Percentiles rank a stretch among this genome's conserved stretches.
Conservation (phyloP, 2,888 invertebrate genomes). For the Limulus polyphemus region DNA sequence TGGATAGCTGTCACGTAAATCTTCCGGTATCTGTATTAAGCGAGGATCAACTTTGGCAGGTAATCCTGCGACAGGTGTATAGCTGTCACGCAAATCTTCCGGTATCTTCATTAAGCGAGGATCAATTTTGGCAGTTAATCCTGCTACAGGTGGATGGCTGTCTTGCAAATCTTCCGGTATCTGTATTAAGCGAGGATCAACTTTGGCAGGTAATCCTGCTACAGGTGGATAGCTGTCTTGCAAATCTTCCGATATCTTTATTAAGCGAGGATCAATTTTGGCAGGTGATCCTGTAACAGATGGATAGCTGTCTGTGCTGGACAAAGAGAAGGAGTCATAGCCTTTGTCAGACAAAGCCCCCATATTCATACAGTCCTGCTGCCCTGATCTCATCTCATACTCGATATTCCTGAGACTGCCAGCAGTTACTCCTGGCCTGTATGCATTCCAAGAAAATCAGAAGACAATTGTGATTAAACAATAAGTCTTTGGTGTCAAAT, state of each 20-base stretch:
- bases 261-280: no score
- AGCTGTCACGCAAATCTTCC: conserved; percentile 43
- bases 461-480: no score
- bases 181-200: conserved; percentile 55
- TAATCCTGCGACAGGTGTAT: conserved; percentile 22
- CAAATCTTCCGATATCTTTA: no score
- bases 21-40: conserved; percentile 77
- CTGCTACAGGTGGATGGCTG: conserved; percentile 24
- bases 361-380: no score
- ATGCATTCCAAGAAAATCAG: no score
- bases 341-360: conserved; percentile 60
- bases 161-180: conserved; percentile 55
- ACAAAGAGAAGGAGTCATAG: conserved; percentile 79
- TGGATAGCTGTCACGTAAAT: conserved; percentile 16
- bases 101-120: conserved; percentile 71
- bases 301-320: conserved; percentile 35
- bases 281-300: conserved; percentile 15
- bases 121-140: conserved; percentile 18
- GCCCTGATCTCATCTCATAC: no score
- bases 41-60: conserved; percentile 37
- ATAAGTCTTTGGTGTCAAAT: no score
- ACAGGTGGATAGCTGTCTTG: conserved; percentile 25
- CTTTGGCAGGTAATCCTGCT: conserved; percentile 16
- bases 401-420: no score
- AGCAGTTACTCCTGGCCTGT: no score